phyloP scores from a whole-genome alignment of 2,888 invertebrate species.

The Carcina quercana region DNA sequence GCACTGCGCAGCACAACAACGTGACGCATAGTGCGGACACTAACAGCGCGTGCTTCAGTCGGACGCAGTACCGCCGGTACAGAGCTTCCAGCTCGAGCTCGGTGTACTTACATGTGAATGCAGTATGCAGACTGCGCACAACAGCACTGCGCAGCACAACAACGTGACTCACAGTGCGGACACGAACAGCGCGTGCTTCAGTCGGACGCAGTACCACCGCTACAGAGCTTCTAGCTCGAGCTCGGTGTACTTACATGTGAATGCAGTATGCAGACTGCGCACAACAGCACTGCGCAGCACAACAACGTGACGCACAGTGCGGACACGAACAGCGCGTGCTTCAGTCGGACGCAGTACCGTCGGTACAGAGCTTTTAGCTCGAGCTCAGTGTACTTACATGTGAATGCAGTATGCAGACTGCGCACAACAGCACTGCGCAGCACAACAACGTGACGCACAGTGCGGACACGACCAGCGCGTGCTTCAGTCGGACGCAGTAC shows the following conservation, averaged over 20 bases:
- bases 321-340: constrained; percentile 84
- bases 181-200: constrained; percentile 85
- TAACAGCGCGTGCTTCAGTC: constrained; percentile 84
- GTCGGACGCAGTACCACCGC: constrained; percentile 76
- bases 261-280: constrained; percentile 74
- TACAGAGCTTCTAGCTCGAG: constrained; percentile 79
- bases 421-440: constrained; percentile 74
- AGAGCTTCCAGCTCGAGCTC: constrained; percentile 77
- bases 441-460: constrained; percentile 79
- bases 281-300: constrained; percentile 75
- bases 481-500: constrained; percentile 80
- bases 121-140: constrained; percentile 75
- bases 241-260: constrained; percentile 71
- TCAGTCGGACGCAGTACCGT: constrained; percentile 78
- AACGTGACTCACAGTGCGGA: constrained; percentile 81
- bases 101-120: constrained; percentile 74
- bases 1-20: constrained; percentile 73
- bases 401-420: constrained; percentile 73
- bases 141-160: constrained; percentile 74
- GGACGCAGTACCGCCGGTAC: constrained; percentile 77
- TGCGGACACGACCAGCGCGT: constrained; percentile 83
- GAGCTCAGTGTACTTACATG: constrained; percentile 73
- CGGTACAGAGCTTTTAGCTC: constrained; percentile 79
- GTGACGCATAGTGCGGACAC: constrained; percentile 82
- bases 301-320: constrained; percentile 79